Evolutionary conservation across 2,888 invertebrate genomes (phyloP).

Genomic region (Maniola hyperantus): DNA sequence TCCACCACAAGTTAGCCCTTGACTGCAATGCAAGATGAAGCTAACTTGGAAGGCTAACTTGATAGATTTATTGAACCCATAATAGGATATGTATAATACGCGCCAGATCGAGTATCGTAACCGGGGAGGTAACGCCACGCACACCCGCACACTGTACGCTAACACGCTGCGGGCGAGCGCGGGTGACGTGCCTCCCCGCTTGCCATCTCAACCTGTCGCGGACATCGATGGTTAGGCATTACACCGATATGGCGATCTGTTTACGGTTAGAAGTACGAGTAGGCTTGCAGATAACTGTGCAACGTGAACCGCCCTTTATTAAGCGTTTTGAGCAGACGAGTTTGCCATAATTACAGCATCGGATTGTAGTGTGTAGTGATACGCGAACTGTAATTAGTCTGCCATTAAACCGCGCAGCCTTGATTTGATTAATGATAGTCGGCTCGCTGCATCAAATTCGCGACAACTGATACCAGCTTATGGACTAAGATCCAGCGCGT

Average conservation of each 20-base stretch:
- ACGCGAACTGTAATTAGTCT: slow-evolving; percentile 76
- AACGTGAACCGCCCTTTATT: slow-evolving; percentile 61
- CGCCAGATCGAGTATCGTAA: no score
- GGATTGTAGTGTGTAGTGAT: slow-evolving; percentile 38
- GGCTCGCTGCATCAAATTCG: slow-evolving; percentile 28
- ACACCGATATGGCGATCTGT: background rate
- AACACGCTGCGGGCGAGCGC: no score
- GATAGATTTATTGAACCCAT: no score
- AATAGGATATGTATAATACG: no score
- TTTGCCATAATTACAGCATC: slow-evolving; percentile 60
- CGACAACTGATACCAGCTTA: slow-evolving; percentile 48
- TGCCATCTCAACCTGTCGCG: no score
- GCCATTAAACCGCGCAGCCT: slow-evolving; percentile 73
- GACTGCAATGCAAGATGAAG: no score
- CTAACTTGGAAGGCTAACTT: no score
- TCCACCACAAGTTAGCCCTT: no score
- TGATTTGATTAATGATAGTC: slow-evolving; percentile 73
- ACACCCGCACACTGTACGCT: no score
- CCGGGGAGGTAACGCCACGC: no score
- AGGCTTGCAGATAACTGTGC: slow-evolving; percentile 58
- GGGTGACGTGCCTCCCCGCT: no score
- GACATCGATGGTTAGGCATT: background rate
- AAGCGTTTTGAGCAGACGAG: slow-evolving; percentile 57
- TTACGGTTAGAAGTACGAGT: background rate
- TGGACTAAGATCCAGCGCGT: no score